Evolutionary conservation across 2,797 vertebrate genomes (phyloP).

Genomic region (Linurgus olivaceus): DNA sequence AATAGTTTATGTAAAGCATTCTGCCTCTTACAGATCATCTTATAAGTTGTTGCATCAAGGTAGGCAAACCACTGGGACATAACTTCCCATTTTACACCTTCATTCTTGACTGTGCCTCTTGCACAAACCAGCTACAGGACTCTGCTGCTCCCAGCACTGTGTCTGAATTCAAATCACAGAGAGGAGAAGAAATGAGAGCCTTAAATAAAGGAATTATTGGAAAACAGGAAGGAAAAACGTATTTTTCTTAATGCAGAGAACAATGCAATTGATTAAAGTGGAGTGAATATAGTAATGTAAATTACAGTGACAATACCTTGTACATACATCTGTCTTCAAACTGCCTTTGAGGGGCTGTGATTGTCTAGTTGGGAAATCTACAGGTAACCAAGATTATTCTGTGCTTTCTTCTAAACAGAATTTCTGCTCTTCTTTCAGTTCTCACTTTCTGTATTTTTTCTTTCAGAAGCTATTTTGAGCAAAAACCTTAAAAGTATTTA

Average conservation of each 20-base stretch:
- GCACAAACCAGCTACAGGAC: background rate
- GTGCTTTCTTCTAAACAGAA: background rate
- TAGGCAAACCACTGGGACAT: background rate
- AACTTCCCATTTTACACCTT: background rate
- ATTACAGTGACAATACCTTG: background rate
- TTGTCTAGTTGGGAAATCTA: background rate
- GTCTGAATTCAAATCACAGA: background rate
- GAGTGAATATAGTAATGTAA: background rate
- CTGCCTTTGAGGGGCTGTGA: background rate
- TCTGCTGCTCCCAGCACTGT: background rate
- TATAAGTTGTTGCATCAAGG: background rate
- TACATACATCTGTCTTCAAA: background rate
- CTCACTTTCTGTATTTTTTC: background rate
- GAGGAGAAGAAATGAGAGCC: background rate
- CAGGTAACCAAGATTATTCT: background rate
- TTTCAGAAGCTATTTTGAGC: background rate
- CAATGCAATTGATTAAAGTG: background rate
- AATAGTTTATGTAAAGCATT: background rate
- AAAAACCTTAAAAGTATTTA: background rate
- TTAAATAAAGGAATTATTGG: background rate
- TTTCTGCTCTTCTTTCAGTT: background rate
- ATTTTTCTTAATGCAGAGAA: background rate
- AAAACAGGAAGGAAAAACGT: background rate
- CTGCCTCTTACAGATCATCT: background rate
- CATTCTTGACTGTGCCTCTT: background rate